Evolutionary conservation across 2,113 vertebrate species (phyloP).

Genomic region (Platysteira castanea): DNA sequence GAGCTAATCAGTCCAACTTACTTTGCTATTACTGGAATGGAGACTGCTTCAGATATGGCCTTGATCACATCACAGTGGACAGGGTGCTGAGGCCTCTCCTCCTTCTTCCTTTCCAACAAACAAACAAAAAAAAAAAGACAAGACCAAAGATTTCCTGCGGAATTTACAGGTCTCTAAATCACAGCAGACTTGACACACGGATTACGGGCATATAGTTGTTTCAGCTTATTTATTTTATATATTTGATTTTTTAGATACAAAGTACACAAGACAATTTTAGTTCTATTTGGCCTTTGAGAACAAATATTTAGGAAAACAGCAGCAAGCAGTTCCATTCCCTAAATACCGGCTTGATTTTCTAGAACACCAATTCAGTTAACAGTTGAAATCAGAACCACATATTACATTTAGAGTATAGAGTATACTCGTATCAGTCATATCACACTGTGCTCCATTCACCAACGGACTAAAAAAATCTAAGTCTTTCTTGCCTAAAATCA

Average conservation of each 20-base stretch:
- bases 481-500: not conserved
- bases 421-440: not conserved
- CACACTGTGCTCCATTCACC: not conserved
- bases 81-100: constrained; percentile 90
- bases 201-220: not conserved
- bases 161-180: not conserved
- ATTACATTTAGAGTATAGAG: not conserved
- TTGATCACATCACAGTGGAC: constrained; percentile 89
- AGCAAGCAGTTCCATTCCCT: not conserved
- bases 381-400: not conserved
- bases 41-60: constrained; percentile 82
- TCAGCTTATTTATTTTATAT: not conserved
- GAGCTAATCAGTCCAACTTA: constrained; percentile 62
- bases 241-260: not conserved
- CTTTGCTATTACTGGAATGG: constrained; percentile 95
- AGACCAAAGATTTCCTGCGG: not conserved
- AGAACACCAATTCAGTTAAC: not conserved
- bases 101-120: constrained; percentile 83
- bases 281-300: not conserved
- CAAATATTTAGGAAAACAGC: not conserved
- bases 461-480: not conserved
- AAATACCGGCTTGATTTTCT: not conserved
- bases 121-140: not conserved
- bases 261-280: not conserved
- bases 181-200: not conserved